Evolutionary conservation across 2,888 invertebrate species (phyloP).

Genomic region (Gymnosoma rotundatum): DNA sequence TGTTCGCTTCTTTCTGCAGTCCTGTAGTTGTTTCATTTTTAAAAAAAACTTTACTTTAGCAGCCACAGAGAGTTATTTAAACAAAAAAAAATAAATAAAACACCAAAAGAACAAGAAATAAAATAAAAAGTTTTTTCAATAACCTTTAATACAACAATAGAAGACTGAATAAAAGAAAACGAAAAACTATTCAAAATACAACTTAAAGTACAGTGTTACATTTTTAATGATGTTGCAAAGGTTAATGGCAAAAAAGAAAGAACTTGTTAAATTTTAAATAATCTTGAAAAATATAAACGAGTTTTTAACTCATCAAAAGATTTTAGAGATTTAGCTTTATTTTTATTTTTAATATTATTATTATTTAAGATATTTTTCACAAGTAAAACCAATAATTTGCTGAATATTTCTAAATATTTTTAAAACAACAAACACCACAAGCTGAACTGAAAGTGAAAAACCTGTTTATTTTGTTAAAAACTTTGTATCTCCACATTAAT

Average conservation of each 20-base stretch:
- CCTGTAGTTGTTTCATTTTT: conserved; percentile 50
- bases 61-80: conserved; percentile 60
- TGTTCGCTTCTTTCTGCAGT: conserved; percentile 11
- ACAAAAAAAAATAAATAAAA: conserved; percentile 9
- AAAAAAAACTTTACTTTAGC: conserved; percentile 50
- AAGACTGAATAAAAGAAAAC: conserved; percentile 14
- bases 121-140: conserved; percentile 50
- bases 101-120: conserved; percentile 10
- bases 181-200: conserved; percentile 12
- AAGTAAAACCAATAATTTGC: no score
- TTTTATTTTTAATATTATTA: no score
- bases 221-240: conserved; percentile 31
- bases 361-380: no score
- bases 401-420: no score
- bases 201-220: conserved; percentile 42
- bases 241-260: conserved; percentile 1
- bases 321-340: no score
- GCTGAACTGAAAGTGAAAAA: no score
- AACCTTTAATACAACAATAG: conserved; percentile 38
- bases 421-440: no score
- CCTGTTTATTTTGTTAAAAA: no score
- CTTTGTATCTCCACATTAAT: no score
- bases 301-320: no score
- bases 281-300: not conserved
- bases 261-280: conserved; percentile 5